Conservation (phyloP, 2,113 vertebrate species). For the Carassius auratus region DNA sequence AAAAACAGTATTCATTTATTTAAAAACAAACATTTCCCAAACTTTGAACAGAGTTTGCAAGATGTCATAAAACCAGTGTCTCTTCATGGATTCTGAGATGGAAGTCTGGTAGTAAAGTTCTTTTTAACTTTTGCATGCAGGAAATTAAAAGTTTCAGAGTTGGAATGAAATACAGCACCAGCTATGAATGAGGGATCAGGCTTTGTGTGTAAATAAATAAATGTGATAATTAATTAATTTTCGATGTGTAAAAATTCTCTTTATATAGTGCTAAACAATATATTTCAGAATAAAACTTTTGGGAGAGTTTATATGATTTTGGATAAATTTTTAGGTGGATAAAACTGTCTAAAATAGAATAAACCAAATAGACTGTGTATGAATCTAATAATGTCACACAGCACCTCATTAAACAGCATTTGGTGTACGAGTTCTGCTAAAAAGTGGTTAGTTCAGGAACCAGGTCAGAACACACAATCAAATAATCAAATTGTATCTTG, state of each 20-base stretch:
- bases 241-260: neutral
- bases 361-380: neutral
- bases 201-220: neutral
- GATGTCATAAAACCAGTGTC: neutral
- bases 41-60: neutral
- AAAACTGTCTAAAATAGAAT: neutral
- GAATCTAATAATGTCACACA: slow-evolving; percentile 33
- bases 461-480: slow-evolving; percentile 70
- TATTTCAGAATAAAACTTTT: neutral
- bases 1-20: neutral
- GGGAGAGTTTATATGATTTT: neutral
- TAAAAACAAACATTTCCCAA: neutral
- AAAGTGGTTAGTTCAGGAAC: slow-evolving; percentile 75
- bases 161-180: neutral
- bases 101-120: neutral
- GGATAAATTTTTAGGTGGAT: neutral
- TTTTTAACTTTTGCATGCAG: neutral
- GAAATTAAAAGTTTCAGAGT: neutral
- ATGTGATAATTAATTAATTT: neutral
- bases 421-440: slow-evolving; percentile 72
- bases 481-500: slow-evolving; percentile 64
- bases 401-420: slow-evolving; percentile 41
- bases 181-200: slow-evolving; percentile 1
- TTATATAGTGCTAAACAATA: neutral
- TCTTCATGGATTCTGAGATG: neutral